phyloP scores from a whole-genome alignment of 2,113 vertebrate genomes.

The Phyllopteryx taeniolatus region DNA sequence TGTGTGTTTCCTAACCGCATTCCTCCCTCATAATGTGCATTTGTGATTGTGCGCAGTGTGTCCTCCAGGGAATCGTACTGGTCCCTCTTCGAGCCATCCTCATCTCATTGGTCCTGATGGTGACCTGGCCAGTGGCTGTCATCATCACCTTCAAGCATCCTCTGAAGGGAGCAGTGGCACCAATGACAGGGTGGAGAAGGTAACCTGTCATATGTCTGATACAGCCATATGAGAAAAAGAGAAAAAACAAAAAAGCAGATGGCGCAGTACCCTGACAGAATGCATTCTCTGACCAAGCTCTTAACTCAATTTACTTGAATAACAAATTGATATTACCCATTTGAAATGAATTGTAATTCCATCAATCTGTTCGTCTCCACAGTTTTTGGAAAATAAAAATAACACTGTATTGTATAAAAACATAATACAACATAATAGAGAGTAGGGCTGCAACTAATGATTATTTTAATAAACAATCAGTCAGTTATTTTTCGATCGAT shows the following conservation, averaged over 20 bases:
- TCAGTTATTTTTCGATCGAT: too few relatives aligned
- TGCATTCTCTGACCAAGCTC: neutral
- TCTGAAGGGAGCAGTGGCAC: conserved; percentile 74
- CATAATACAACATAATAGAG: too few relatives aligned
- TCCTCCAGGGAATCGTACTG: conserved; percentile 83
- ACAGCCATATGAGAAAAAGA: neutral
- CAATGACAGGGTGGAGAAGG: conserved; percentile 89
- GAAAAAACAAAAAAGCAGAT: neutral
- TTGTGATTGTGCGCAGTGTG: conserved; percentile 48
- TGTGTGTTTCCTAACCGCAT: conserved; percentile 13
- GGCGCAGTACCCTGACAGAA: too few relatives aligned
- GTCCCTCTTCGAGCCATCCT: conserved; percentile 82
- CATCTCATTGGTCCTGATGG: conserved; percentile 73
- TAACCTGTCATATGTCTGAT: conserved; percentile 56
- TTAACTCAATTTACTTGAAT: neutral
- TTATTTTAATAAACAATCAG: too few relatives aligned
- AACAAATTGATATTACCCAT: neutral
- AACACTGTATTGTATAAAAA: too few relatives aligned
- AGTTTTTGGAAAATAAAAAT: too few relatives aligned
- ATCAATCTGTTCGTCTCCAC: too few relatives aligned
- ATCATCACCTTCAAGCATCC: conserved; percentile 74
- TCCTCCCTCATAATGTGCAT: neutral
- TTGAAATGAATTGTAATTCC: neutral
- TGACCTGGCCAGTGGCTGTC: conserved; percentile 82
- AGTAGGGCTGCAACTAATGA: too few relatives aligned